Evolutionary conservation across 2,113 vertebrate species (phyloP), one percentile per base, ranked within the genome.

Genomic region (Paramisgurnus dabryanus): DNA sequence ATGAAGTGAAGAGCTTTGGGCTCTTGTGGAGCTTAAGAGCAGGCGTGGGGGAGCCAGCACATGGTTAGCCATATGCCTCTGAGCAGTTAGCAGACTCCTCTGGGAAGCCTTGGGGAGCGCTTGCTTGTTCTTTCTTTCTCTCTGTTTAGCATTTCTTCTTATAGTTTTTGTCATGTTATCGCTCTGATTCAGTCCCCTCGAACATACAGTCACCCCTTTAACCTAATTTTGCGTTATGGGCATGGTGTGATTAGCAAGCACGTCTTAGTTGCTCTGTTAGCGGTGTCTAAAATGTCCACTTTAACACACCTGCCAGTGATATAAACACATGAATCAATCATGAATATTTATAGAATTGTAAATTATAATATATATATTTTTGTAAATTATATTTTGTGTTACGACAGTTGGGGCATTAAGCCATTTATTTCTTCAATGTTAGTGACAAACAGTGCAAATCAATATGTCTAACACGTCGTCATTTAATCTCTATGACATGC

Each of bases 1-100:
- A 94, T 94, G 93, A 93, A 93, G 90, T 85, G 89, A 91, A 92
- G 91, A 92, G 80, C 80, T 85, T 93, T 87, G 79, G 90, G 89
- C 90, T 90, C 89, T 90, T 89, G 90, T 87, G 82, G 89, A 86
- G 90, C 92, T 93, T 93, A 92, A 93, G 90, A 89, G 91, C 77
- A 91, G 82, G 89, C 92, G 91, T 84, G 85, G 88, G 92, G 92
- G 92, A 92, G 91, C 80, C 78, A 90, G 92, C 93, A 94, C 92
- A 94, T 93, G 92, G 92, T 91, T 86, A 90, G 90, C 93, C 93
- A 94, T 93, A 93, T 94, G 93, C 91, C 90, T 90, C 84, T 57
- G 87, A 79, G 85, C 89, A 88, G 90, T 89, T 87, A 88, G 87
- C 83, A 85, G 87, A 84, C 84, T 90, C 89, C 88, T 90, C 88